A percentile compares a stretch with the other conserved stretches of the same genome.
Evolutionary conservation across 2,888 invertebrate species (phyloP).

Genomic region (Agriopis marginaria): DNA sequence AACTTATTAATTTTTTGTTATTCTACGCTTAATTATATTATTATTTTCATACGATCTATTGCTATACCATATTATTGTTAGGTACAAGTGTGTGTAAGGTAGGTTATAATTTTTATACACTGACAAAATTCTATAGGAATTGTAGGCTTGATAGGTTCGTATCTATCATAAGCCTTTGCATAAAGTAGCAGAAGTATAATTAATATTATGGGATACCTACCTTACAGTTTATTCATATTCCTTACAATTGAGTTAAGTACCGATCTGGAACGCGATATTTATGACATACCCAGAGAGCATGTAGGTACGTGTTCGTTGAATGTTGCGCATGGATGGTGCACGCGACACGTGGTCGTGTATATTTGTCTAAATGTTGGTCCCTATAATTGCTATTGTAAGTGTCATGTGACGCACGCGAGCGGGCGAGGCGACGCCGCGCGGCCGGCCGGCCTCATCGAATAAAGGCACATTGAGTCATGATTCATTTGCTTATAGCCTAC

Average conservation of each 20-base stretch:
- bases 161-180: background rate
- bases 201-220: slow-evolving; percentile 15
- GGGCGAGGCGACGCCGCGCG: slow-evolving; percentile 76
- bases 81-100: slow-evolving; percentile 13
- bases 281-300: slow-evolving; percentile 45
- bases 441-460: slow-evolving; percentile 78
- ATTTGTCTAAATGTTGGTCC: slow-evolving; percentile 86
- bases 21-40: slow-evolving; percentile 22
- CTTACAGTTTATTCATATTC: slow-evolving; percentile 14
- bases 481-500: slow-evolving; percentile 73
- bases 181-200: slow-evolving; percentile 8
- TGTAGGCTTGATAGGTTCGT: background rate
- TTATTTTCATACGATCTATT: slow-evolving; percentile 12
- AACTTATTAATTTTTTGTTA: slow-evolving; percentile 9
- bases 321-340: slow-evolving; percentile 65
- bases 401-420: slow-evolving; percentile 54
- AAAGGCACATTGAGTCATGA: slow-evolving; percentile 85
- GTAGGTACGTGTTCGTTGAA: slow-evolving; percentile 64
- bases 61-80: slow-evolving; percentile 25
- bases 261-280: slow-evolving; percentile 10
- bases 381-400: slow-evolving; percentile 84
- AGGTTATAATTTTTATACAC: slow-evolving; percentile 10
- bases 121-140: slow-evolving; percentile 8
- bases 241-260: slow-evolving; percentile 26
- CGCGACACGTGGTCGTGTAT: slow-evolving; percentile 74